Base-by-base conservation (phyloP, 2,888 invertebrate species). In the Trachelus iudaicus region DNA sequence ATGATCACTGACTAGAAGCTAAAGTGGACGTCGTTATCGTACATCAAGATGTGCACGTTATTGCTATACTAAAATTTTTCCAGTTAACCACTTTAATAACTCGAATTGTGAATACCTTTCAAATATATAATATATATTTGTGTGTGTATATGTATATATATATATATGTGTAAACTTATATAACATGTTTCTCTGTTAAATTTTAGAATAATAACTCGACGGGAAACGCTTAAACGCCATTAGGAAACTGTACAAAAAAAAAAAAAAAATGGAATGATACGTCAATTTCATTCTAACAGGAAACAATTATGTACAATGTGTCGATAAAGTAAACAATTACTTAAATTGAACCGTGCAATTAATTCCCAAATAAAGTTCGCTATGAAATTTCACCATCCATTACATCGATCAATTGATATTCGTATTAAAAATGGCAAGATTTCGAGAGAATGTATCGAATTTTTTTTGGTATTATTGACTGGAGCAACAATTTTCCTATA, bases 41-140 rank as follows among this genome's bases (percentile, higher is more conserved):
- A 84, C 83, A 84, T 84, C 76, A 80, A 85, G 82, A 81, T 81
- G 87, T 87, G 87, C 86, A 87, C 76, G 69, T 86, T 83, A 84
- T 86, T 86, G 83, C 83, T 86, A 86, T 79, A 75, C 84, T 83
- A 84, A 79, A 74, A 73, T 81, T 81, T 81, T 75, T 56, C 56
- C 56, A 56, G 56, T 56, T 23, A 56, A 56, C 23, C 6, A 56
- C 56, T 56, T 23, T 56, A 23, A 9, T 56, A 56, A 56, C 23
- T 23, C 23, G 56, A 56, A 56, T 56, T 9, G 23, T 9, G 56
- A 56, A 56, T 56, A 23, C 23, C 56, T 56, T 56, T 56, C 56
- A 56, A 56, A 56, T 56, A 56, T 56, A 56, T 56, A 56, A 56
- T 56, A 56, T 56, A n/a, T 69, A 77, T 77, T 40, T 76, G 13